Conservation (phyloP, 1,140 invertebrate species). For the Camponotus vicinus region DNA sequence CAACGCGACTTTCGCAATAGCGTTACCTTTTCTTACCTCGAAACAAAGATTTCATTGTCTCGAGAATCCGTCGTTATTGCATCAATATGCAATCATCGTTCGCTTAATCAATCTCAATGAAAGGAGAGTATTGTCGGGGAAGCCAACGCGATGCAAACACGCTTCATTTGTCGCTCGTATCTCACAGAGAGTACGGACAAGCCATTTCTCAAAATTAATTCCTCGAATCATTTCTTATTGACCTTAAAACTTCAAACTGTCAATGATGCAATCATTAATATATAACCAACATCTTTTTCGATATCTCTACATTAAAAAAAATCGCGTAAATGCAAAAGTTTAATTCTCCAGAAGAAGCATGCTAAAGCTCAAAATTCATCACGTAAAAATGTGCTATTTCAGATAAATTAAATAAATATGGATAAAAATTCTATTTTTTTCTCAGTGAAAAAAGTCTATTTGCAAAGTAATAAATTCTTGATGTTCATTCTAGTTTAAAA, state of each 20-base stretch:
- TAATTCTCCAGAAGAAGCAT: not conserved
- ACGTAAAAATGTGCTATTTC: not conserved
- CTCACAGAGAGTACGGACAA: constrained; percentile 25
- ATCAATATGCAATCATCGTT: constrained; percentile 60
- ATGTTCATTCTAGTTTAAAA: not conserved
- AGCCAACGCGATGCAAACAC: constrained; percentile 25
- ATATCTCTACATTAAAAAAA: not conserved
- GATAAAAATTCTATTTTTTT: not conserved
- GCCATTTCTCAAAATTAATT: constrained; percentile 54
- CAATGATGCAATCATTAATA: constrained; percentile 13
- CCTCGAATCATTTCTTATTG: constrained; percentile 2
- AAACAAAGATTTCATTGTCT: constrained; percentile 60
- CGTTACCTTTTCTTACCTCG: constrained; percentile 39
- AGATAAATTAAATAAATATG: not conserved
- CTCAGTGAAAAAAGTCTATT: not conserved
- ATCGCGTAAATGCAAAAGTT: not conserved
- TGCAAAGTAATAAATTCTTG: not conserved
- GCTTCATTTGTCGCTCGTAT: constrained; percentile 51
- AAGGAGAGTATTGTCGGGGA: constrained; percentile 49
- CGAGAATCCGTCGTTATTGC: constrained; percentile 53
- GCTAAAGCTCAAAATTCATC: not conserved
- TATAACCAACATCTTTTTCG: not conserved
- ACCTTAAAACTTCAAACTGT: constrained; percentile 10
- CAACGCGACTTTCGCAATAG: constrained; percentile 46
- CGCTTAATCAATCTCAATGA: constrained; percentile 59